Evolutionary conservation across 2,888 invertebrate species (phyloP), one percentile per base, ranked within the genome.

Genomic region (Luffia ferchaultella): DNA sequence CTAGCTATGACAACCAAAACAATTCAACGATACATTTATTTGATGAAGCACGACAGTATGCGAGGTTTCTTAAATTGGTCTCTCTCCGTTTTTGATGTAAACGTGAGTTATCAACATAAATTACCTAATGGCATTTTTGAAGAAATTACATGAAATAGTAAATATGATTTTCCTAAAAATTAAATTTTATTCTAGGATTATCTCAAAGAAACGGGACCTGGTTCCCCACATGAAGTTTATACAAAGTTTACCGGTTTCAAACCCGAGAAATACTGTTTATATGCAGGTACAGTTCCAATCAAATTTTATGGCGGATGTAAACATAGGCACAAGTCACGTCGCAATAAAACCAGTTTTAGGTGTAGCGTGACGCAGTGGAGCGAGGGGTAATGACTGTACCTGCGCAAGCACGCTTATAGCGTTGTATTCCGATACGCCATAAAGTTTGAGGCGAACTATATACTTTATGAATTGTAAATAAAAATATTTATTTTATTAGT

Each of bases 1-100:
- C 42, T 50, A 40, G 46, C 50, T 42, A 42, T 46, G 46, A 50
- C 50, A 16, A 50, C 50, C 2, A 50, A 50, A 50, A 50, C 50
- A 2, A 46, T 50, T 20, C 46, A 50, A 45, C 41, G 50, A 46
- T 20, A 40, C 5, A 42, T 50, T 46, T 50, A 46, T 17, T 16
- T 50, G n/a, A 46, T 41, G 18, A 42, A 42, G 7, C 46, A 46
- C 18, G 19, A 16, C 16, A 42, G 17, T 19, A 20, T 50, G 43
- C 19, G 43, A 15, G 50, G 50, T 18, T 50, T 50, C 42, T 45
- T 50, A 16, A 50, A 42, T 15, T 50, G 46, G 30, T 46, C 50
- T 2, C 19, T 50, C 9, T 50, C 50, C 12, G 18, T 50, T 15
- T 50, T 50, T 43, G 50, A 50, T 20, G 43, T 50, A 1, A 17